Percentiles rank a stretch among this genome's conserved stretches.
Conservation (phyloP, 2,888 invertebrate genomes). For the Polia nebulosa region DNA sequence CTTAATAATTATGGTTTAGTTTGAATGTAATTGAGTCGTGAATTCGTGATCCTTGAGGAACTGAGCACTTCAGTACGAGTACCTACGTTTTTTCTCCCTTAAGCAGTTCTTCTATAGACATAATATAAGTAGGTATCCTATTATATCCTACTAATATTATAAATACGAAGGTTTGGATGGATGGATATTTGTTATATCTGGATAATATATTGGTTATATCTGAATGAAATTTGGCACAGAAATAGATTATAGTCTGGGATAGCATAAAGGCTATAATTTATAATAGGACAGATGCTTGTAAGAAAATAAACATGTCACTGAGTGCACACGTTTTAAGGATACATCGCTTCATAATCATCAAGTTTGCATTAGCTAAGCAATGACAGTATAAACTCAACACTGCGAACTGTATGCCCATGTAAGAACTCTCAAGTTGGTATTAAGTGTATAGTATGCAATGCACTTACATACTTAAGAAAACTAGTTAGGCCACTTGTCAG, state of each 20-base stretch:
- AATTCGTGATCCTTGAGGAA: not conserved
- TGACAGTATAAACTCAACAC: not conserved
- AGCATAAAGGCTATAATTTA: not conserved
- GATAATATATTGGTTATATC: too few relatives aligned
- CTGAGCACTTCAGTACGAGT: not conserved
- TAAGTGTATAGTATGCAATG: slow-evolving; percentile 2
- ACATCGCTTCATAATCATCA: slow-evolving; percentile 13
- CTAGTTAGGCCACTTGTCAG: slow-evolving; percentile 30
- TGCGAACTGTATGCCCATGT: not conserved
- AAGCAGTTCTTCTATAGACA: not conserved
- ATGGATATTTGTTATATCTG: too few relatives aligned
- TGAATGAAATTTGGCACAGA: too few relatives aligned
- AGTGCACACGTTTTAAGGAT: slow-evolving; percentile 1
- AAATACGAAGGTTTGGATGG: not conserved
- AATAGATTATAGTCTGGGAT: too few relatives aligned
- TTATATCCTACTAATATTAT: not conserved
- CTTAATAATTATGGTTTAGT: not conserved
- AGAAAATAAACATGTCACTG: slow-evolving; percentile 7
- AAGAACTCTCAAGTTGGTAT: not conserved
- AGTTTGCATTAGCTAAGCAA: slow-evolving; percentile 19
- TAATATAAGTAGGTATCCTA: not conserved
- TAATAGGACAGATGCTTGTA: too few relatives aligned
- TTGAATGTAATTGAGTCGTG: not conserved
- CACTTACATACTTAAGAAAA: slow-evolving; percentile 22
- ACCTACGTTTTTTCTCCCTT: too few relatives aligned